Conservation (phyloP, 1,140 invertebrate genomes). For the Ostrea denselamellosa region DNA sequence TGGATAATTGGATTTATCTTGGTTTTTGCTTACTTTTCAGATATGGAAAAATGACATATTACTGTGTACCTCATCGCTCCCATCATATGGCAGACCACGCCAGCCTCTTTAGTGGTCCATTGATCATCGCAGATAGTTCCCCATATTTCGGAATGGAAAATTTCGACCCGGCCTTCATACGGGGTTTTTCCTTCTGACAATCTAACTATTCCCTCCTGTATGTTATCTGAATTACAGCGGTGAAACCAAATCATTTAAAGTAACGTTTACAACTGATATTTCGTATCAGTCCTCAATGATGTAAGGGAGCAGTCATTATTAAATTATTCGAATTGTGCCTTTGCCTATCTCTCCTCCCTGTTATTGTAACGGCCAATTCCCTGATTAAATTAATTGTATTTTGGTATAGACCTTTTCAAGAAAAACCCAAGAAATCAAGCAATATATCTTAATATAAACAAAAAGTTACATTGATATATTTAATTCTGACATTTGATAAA, state of each 20-base stretch:
- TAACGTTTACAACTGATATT: neutral
- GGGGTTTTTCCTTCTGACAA: slow-evolving; percentile 48
- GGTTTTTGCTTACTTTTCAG: neutral
- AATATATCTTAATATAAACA: neutral
- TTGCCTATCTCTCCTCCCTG: neutral
- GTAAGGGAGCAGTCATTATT: neutral
- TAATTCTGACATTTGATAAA: neutral
- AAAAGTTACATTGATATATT: neutral
- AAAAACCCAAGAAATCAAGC: neutral
- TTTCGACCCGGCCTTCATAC: slow-evolving; percentile 90
- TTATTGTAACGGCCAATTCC: neutral
- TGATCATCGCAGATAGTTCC: slow-evolving; percentile 94
- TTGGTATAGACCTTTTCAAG: neutral
- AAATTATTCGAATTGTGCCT: neutral
- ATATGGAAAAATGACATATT: neutral
- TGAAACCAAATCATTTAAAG: neutral
- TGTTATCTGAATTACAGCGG: neutral
- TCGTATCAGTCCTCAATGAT: neutral
- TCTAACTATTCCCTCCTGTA: slow-evolving; percentile 36
- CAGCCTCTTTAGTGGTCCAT: slow-evolving; percentile 90
- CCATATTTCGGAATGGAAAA: slow-evolving; percentile 91
- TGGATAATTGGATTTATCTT: neutral
- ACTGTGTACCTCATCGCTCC: slow-evolving; percentile 77
- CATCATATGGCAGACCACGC: slow-evolving; percentile 89
- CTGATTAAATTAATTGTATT: neutral